A percentile compares a stretch with the other conserved stretches of the same genome.
phyloP scores from a whole-genome alignment of 2,888 invertebrate genomes.

The Megaustenia siamemsis region DNA sequence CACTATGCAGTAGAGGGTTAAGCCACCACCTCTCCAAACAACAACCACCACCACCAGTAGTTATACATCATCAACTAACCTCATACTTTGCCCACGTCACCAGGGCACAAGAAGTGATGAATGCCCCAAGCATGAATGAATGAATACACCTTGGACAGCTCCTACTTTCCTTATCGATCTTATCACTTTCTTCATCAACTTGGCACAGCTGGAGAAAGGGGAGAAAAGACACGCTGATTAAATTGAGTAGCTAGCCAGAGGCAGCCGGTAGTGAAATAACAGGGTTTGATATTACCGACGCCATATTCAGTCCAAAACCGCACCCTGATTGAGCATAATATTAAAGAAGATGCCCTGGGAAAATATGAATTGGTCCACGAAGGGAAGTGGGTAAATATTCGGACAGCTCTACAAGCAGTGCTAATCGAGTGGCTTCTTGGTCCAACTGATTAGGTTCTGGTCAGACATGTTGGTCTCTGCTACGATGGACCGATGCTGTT shows the following conservation, averaged over 20 bases:
- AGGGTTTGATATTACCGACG: background rate
- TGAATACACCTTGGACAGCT: background rate
- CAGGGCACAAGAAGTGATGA: background rate
- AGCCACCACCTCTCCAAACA: no score
- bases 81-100: background rate
- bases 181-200: background rate
- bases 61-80: no score
- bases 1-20: no score
- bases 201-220: background rate
- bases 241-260: background rate
- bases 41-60: no score
- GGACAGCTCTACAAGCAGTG: background rate
- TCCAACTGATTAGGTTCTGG: background rate
- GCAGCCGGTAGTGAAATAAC: background rate
- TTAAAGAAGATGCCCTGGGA: background rate
- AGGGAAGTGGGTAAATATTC: background rate
- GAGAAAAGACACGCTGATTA: background rate
- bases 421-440: background rate
- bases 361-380: background rate
- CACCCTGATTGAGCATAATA: no score
- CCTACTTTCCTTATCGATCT: background rate
- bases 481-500: no score
- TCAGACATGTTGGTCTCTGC: background rate
- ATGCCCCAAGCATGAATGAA: background rate
- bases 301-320: background rate